Evolutionary conservation across 2,888 invertebrate species (phyloP), one percentile per base, ranked within the genome.

Genomic region (Copidosoma aretas): DNA sequence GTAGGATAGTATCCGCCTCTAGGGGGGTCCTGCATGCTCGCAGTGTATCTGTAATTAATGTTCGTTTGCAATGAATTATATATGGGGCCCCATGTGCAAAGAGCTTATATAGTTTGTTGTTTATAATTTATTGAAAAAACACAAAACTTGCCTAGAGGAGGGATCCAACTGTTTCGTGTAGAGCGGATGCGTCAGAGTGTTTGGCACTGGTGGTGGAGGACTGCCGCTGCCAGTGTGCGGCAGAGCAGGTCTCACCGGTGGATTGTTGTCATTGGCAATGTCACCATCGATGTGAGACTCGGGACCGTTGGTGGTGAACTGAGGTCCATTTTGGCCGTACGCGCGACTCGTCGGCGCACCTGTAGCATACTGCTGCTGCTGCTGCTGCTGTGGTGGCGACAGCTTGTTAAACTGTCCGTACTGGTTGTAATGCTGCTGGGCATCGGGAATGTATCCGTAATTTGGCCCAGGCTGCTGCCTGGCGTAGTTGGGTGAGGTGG

Each of bases 11-110:
- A 91, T 39, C 90, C 89, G 78, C 91, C 91, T 76, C 91, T 90
- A 0, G 91, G 91, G 17, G 91, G 90, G 81, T 92, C 92, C 76
- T 89, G 85, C 60, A 90, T 88, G 78, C 92, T 91, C 63, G 93
- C 91, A 71, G 91, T 89, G 82, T 91, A 91, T 71, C 86, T 84
- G 39, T 63, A 70, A 32, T n/a, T n/a, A n/a, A n/a, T n/a, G n/a
- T n/a, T n/a, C 8, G 41, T 10, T 41, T 41, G 41, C 41, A 41
- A 10, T 41, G n/a, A 41, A 41, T 41, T 41, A 10, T 14, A 41
- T 10, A 14, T 41, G 41, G 14, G 41, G 14, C 41, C 14, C 41
- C 41, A 41, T n/a, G 8, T 32, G 32, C 32, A 32, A 32, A 32
- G 8, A 32, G 32, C 3, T 46, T n/a, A n/a, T n/a, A n/a, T n/a